phyloP scores from a whole-genome alignment of 2,113 vertebrate genomes.

The Mesoclemmys tuberculata region DNA sequence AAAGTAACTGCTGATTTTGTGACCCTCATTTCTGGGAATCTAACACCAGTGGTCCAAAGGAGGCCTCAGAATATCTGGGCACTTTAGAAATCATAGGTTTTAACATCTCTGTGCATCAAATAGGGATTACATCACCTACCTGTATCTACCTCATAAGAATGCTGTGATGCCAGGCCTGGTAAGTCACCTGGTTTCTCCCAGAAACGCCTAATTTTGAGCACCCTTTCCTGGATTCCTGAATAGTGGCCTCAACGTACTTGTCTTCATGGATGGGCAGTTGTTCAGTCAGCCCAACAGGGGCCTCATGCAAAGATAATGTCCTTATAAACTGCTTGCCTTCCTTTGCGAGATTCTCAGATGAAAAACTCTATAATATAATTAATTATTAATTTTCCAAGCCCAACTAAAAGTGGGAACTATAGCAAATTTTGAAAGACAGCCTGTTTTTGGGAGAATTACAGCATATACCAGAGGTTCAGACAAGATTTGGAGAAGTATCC shows the following conservation, averaged over 20 bases:
- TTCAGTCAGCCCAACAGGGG: not conserved
- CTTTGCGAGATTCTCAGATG: not conserved
- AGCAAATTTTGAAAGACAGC: not conserved
- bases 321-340: not conserved
- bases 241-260: not conserved
- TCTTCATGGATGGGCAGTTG: not conserved
- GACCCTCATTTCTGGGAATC: rapidly evolving
- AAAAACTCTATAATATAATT: too few relatives aligned
- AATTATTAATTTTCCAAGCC: not conserved
- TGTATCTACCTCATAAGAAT: not conserved
- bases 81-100: not conserved
- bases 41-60: not conserved
- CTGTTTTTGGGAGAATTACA: not conserved
- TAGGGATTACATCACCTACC: not conserved
- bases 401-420: not conserved
- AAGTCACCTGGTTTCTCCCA: too few relatives aligned
- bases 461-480: not conserved
- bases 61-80: not conserved
- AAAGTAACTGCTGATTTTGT: not conserved
- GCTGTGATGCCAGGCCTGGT: not conserved
- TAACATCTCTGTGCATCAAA: rapidly evolving
- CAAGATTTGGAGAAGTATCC: not conserved
- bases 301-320: not conserved
- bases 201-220: not conserved
- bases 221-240: not conserved